Conservation (phyloP, 2,113 vertebrate species). For the Gopherus flavomarginatus region DNA sequence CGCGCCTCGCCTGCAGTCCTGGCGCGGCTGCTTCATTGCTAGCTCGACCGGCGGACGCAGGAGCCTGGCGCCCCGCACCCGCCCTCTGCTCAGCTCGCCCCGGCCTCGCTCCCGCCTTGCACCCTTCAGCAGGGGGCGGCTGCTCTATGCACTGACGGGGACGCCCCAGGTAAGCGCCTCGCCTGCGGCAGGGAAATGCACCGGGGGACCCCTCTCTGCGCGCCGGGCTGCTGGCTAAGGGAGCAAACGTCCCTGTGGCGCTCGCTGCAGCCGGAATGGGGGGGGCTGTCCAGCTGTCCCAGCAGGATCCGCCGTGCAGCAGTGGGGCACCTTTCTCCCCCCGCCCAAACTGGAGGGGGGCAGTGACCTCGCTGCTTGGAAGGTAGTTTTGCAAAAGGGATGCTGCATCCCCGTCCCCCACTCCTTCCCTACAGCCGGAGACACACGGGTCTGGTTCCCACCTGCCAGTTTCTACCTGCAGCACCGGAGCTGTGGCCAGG, state of each 20-base stretch:
- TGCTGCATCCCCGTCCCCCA: neutral
- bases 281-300: neutral
- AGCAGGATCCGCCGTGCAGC: too few relatives aligned
- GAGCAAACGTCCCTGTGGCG: neutral
- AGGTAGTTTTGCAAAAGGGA: neutral
- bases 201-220: too few relatives aligned
- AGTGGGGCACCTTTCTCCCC: neutral
- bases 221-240: too few relatives aligned
- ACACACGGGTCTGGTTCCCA: neutral
- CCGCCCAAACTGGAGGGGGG: neutral
- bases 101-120: neutral
- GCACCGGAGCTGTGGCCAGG: neutral
- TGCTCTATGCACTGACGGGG: neutral
- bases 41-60: slow-evolving; percentile 27
- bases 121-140: neutral
- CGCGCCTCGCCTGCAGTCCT: slow-evolving; percentile 65
- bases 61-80: neutral
- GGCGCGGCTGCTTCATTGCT: slow-evolving; percentile 43
- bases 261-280: too few relatives aligned
- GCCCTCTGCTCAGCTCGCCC: neutral
- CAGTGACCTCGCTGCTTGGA: neutral
- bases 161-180: neutral
- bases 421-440: neutral
- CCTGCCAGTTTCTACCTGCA: neutral
- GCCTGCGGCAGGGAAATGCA: neutral